Evolutionary conservation across 2,113 vertebrate species (phyloP), one percentile per base, ranked within the genome.

Genomic region (Odocoileus virginianus): DNA sequence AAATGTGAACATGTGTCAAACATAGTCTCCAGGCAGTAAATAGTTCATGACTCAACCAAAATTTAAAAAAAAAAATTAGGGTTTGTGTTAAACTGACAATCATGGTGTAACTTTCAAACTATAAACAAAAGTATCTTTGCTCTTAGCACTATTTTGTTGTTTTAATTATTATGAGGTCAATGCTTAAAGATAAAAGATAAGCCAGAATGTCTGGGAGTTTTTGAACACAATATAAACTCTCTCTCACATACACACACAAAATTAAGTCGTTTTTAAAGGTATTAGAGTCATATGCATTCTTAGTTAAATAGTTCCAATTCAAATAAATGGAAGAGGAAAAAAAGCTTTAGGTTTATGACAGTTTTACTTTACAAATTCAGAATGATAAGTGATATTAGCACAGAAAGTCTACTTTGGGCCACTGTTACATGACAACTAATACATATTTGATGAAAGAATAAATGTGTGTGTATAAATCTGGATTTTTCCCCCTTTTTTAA

Each of bases 391-490:
- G 12, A 47, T 11, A 55, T 12, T 40, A 82, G 60, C 36, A 40
- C 4, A 25, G 30, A n/a, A 58, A 55, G 15, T 79, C 43, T 87
- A 54, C 61, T 82, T 83, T 28, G 47, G 47, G 45, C 7, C 27
- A 60, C 30, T 45, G 16, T 43, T 82, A 14, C 8, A 14, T 60
- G 60, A 94, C 25, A 57, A 30, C 17, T 85, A 91, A 88, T 12
- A 45, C 30, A 27, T n/a, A 43, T 84, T 88, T 97, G 55, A 87
- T 85, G 47, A 97, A 84, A 96, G 27, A 82, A 89, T 50, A 43
- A 87, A 92, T 52, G 21, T 36, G 7, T n/a, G 4, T 2, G 58
- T 82, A 5, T 57, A 50, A 79, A 15, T 57, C 30, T 94, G 43
- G 33, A 21, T 15, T 16, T 33, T 27, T 15, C 7, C 4, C n/a